These are phyloP conservation scores for Neuroterus valhalla DNA, from an alignment of 1,140 invertebrate genomes.

Conservation along the genomic window DNA sequence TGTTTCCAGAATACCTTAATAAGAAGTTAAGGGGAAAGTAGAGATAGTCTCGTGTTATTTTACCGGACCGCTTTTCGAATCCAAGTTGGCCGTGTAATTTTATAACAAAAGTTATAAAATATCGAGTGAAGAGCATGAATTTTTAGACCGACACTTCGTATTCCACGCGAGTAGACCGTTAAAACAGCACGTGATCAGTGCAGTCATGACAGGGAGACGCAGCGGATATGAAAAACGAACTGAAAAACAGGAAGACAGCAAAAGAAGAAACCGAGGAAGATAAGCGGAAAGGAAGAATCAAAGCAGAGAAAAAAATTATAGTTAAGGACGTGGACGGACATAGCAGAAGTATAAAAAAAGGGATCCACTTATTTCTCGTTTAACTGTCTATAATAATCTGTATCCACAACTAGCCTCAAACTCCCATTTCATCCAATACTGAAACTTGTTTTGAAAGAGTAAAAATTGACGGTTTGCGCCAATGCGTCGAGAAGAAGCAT, in stretches of 20 bases:
- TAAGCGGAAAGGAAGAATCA: constrained; percentile 7
- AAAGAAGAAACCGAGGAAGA: neutral
- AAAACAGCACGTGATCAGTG: constrained; percentile 16
- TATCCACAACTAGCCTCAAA: neutral
- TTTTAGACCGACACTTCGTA: constrained; percentile 14
- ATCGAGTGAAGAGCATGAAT: constrained; percentile 7
- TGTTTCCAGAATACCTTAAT: too few relatives aligned
- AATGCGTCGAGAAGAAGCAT: too few relatives aligned
- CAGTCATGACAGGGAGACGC: constrained; percentile 7
- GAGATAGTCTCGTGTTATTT: too few relatives aligned
- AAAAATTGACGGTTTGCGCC: too few relatives aligned
- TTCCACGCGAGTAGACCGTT: constrained; percentile 22
- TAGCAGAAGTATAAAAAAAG: constrained; percentile 2
- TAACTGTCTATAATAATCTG: neutral
- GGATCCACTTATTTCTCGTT: neutral
- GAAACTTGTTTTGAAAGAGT: too few relatives aligned
- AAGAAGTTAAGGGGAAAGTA: too few relatives aligned
- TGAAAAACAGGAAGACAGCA: neutral
- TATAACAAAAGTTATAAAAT: neutral
- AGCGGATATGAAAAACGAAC: constrained; percentile 15
- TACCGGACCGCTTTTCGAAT: too few relatives aligned
- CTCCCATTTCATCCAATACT: too few relatives aligned
- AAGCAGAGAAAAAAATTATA: constrained; percentile 4
- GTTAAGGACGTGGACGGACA: constrained; percentile 4
- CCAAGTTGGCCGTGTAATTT: too few relatives aligned